These are phyloP conservation scores for Lepidochrysops patricia DNA, from an alignment of 2,888 invertebrate species.

Conservation along the genomic window DNA sequence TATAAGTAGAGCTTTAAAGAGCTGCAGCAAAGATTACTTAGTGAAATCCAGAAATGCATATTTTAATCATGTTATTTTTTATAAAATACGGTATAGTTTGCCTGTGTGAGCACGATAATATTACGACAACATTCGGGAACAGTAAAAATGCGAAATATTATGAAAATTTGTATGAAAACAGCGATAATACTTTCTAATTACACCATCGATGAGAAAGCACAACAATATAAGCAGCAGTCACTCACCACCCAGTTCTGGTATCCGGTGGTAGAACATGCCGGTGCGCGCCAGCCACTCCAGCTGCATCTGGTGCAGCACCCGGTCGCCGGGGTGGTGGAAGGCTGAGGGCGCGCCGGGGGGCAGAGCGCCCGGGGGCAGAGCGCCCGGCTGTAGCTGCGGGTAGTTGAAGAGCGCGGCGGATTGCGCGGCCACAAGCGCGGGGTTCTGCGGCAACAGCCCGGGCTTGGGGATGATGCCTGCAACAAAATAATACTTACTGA, in stretches of 20 bases:
- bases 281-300: slow-evolving; percentile 93
- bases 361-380: slow-evolving; percentile 36
- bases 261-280: slow-evolving; percentile 92
- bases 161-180: too few relatives aligned
- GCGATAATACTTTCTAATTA: too few relatives aligned
- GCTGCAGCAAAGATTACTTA: too few relatives aligned
- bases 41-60: too few relatives aligned
- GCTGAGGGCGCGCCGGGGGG: slow-evolving; percentile 62
- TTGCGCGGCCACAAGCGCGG: slow-evolving; percentile 71
- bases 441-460: slow-evolving; percentile 73
- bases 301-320: slow-evolving; percentile 85
- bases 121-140: too few relatives aligned
- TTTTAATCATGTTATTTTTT: too few relatives aligned
- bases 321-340: slow-evolving; percentile 62
- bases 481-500: too few relatives aligned
- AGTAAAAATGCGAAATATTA: too few relatives aligned
- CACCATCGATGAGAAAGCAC: neutral
- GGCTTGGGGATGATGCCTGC: slow-evolving; percentile 76
- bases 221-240: neutral
- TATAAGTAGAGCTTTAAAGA: too few relatives aligned
- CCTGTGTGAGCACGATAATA: too few relatives aligned
- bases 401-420: slow-evolving; percentile 60
- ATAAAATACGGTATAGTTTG: too few relatives aligned
- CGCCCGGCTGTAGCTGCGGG: slow-evolving; percentile 38
- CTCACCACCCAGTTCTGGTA: slow-evolving; percentile 88